Base-by-base conservation (phyloP, 2,888 invertebrate genomes). In the Ophion obscuratus region DNA sequence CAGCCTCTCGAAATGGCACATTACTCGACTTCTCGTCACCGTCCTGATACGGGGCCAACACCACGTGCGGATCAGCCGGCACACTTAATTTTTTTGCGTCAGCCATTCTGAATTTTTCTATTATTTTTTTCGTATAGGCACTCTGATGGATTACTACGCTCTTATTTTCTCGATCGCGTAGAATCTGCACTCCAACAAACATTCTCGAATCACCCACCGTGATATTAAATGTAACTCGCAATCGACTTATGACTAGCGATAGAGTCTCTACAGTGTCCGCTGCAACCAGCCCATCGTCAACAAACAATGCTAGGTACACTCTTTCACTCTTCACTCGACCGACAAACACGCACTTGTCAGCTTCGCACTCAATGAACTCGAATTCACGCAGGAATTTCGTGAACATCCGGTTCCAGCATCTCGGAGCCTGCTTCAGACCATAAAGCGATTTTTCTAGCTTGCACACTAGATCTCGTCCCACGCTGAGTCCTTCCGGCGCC, bases 51-150 rank as follows among this genome's bases (percentile, higher is more conserved):
- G 61, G 61, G 6, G 61, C 2, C n/a, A 61, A n/a, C 2, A 2
- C n/a, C 2, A 61, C 61, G n/a, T 61, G 61, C 61, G 61, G 20
- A 82, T 53, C 53, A 2, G 53, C 53, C 2, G 53, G 53, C 17
- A 53, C 53, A 53, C 53, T 53, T 7, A 53, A 66, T 10, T 87
- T 5, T 64, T 88, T 87, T 24, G 83, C 78, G 20, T 86, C 81
- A 6, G 5, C 70, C 88, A 88, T 88, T 4, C 59, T n/a, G 20
- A 86, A 88, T 80, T 82, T 86, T 2, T n/a, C n/a, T n/a, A n/a
- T n/a, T n/a, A n/a, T n/a, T n/a, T n/a, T n/a, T n/a, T n/a, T n/a
- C n/a, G n/a, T 84, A 61, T 88, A 88, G 53, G 82, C 40, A 40
- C 73, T 80, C 83, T 88, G 87, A 66, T 87, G 83, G 14, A 88